phyloP scores from a whole-genome alignment of 2,113 vertebrate species.

The Larimichthys polyactis region DNA sequence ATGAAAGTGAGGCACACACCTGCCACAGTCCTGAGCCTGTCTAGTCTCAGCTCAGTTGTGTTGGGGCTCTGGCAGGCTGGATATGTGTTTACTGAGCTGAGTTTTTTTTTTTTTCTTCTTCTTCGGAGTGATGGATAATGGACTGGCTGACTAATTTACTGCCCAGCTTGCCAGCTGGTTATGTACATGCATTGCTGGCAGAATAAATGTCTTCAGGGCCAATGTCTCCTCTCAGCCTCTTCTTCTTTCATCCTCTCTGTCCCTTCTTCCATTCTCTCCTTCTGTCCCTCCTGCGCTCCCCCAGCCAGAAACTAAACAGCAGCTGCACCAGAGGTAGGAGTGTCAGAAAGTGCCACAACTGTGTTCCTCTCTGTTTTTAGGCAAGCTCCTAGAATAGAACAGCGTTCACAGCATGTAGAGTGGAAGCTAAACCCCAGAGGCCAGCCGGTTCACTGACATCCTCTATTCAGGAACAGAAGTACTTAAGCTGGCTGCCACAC shows the following conservation, averaged over 20 bases:
- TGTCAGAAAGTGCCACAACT: constrained; percentile 74
- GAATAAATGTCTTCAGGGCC: constrained; percentile 35
- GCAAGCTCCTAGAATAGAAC: constrained; percentile 78
- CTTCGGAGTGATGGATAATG: constrained; percentile 46
- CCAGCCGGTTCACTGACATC: constrained; percentile 64
- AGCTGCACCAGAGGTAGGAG: constrained; percentile 66
- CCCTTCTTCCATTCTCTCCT: constrained; percentile 22
- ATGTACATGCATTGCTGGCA: constrained; percentile 33
- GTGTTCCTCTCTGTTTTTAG: constrained; percentile 72
- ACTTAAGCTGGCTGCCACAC: constrained; percentile 47
- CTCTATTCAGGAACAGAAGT: constrained; percentile 55
- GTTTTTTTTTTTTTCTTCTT: constrained; percentile 4
- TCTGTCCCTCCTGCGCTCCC: constrained; percentile 28
- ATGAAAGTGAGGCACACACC: constrained; percentile 66
- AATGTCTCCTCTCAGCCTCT: constrained; percentile 34
- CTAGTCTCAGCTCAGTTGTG: constrained; percentile 36
- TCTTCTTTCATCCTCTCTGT: constrained; percentile 32
- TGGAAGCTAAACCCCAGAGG: constrained; percentile 70
- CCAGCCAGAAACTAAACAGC: constrained; percentile 52
- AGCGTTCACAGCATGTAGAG: constrained; percentile 57
- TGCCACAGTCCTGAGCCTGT: constrained; percentile 53
- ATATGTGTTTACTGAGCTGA: constrained; percentile 25
- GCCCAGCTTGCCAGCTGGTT: constrained; percentile 47
- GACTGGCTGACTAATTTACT: constrained; percentile 35
- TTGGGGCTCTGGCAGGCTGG: background rate